These are phyloP conservation scores for Lates japonicus DNA, from an alignment of 2,797 vertebrate species.

Conservation along the genomic window DNA sequence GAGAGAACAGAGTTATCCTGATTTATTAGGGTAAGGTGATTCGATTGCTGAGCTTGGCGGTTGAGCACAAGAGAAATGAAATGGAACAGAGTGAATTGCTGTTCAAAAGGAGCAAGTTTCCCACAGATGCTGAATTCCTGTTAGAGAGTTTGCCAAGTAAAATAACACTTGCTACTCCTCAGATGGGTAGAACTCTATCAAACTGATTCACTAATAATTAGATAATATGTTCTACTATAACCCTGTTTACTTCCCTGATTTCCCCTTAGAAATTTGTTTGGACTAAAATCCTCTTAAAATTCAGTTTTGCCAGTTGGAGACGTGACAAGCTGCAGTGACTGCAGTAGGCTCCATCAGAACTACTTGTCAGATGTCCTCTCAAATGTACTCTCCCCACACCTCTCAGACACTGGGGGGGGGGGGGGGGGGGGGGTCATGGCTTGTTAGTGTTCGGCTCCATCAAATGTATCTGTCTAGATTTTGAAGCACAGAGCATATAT, in stretches of 20 bases:
- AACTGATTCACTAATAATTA: background rate
- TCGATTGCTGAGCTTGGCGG: background rate
- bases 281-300: background rate
- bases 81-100: background rate
- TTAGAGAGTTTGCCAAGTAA: background rate
- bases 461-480: too few relatives aligned
- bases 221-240: too few relatives aligned
- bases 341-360: too few relatives aligned
- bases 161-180: conserved; percentile 1
- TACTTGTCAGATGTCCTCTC: too few relatives aligned
- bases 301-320: too few relatives aligned
- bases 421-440: too few relatives aligned
- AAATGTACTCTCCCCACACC: too few relatives aligned
- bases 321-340: background rate
- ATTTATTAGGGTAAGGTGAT: background rate
- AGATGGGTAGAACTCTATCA: background rate
- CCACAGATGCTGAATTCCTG: background rate
- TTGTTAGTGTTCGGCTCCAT: too few relatives aligned
- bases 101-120: background rate
- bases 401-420: too few relatives aligned
- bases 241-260: background rate
- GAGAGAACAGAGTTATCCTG: background rate
- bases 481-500: too few relatives aligned
- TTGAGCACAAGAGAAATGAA: background rate
- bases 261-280: background rate